Conservation (phyloP, 2,797 vertebrate species). For the Hephaestus fuliginosus region DNA sequence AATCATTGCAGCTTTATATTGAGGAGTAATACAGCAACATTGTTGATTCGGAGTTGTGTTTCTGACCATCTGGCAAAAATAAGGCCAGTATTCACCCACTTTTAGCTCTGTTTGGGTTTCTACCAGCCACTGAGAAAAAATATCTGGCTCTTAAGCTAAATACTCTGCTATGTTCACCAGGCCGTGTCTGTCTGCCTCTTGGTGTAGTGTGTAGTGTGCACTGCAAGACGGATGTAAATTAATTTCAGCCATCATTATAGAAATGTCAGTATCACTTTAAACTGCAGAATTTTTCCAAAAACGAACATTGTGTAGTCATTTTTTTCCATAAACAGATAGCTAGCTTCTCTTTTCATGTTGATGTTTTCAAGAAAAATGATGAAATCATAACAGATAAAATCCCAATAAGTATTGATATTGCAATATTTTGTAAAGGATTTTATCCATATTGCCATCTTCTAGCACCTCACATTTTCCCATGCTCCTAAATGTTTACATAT, state of each 20-base stretch:
- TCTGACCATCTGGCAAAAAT: no score
- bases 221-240: no score
- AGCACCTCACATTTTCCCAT: neutral
- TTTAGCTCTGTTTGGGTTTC: neutral
- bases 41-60: neutral
- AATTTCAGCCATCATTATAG: neutral
- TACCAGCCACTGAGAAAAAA: neutral
- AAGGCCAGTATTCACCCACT: neutral
- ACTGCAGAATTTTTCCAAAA: neutral
- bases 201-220: neutral
- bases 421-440: neutral
- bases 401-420: neutral
- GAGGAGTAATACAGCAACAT: neutral
- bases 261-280: neutral
- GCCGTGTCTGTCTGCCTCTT: neutral
- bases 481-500: neutral
- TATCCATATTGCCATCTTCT: neutral
- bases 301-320: neutral
- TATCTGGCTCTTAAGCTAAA: neutral
- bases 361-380: neutral
- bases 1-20: no score
- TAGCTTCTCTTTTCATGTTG: neutral
- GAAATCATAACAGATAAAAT: neutral
- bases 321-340: neutral
- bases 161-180: neutral